phyloP scores from a whole-genome alignment of 1,140 invertebrate genomes.

The Drosophila parvula region DNA sequence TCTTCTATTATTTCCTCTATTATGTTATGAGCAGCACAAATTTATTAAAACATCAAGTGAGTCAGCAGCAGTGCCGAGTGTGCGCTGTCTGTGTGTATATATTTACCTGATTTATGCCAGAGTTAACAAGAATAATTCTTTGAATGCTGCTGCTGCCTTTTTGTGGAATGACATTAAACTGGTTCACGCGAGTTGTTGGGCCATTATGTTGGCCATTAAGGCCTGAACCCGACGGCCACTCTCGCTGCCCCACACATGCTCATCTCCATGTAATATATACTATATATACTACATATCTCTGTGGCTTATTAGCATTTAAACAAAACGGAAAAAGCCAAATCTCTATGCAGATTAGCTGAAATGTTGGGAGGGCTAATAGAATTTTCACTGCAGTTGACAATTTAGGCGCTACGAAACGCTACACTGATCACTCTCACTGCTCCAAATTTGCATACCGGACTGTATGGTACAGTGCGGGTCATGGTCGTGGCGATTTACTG shows the following conservation, averaged over 20 bases:
- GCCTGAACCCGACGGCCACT: slow-evolving; percentile 35
- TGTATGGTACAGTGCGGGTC: slow-evolving; percentile 16
- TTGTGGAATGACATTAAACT: slow-evolving; percentile 43
- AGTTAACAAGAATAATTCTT: slow-evolving; percentile 56
- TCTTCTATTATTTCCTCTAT: slow-evolving; percentile 60
- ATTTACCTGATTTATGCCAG: slow-evolving; percentile 49
- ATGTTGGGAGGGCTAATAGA: slow-evolving; percentile 19
- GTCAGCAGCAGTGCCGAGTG: slow-evolving; percentile 3
- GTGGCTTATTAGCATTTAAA: slow-evolving; percentile 51
- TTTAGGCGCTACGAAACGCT: too few relatives aligned
- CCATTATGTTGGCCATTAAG: slow-evolving; percentile 44
- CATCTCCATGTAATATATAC: background rate
- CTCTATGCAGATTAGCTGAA: slow-evolving; percentile 36
- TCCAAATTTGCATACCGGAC: slow-evolving; percentile 29
- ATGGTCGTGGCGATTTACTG: background rate
- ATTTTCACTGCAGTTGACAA: slow-evolving; percentile 41
- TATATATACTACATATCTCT: slow-evolving; percentile 3
- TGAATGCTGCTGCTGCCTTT: slow-evolving; percentile 27
- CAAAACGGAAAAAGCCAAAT: slow-evolving; percentile 34
- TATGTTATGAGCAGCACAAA: slow-evolving; percentile 47
- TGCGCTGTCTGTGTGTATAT: slow-evolving; percentile 3
- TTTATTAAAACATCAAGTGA: slow-evolving; percentile 50
- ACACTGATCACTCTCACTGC: slow-evolving; percentile 42
- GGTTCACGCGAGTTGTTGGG: slow-evolving; percentile 38
- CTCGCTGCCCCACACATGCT: slow-evolving; percentile 35